phyloP scores from a whole-genome alignment of 2,113 vertebrate species.

The Pterocles gutturalis region DNA sequence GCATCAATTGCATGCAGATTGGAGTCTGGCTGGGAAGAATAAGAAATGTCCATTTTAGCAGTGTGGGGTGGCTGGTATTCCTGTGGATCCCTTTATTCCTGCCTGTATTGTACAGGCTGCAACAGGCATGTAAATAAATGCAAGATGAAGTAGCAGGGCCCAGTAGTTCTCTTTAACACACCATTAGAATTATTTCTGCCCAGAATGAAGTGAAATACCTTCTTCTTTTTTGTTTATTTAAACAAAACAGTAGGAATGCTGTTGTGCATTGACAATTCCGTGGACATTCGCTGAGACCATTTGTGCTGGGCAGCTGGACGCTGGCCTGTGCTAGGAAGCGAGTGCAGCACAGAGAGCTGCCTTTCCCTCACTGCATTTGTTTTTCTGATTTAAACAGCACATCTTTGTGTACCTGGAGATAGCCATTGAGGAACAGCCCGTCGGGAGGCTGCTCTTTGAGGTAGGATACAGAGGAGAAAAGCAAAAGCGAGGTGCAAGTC shows the following conservation, averaged over 20 bases:
- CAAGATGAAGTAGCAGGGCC: neutral
- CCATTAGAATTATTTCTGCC: neutral
- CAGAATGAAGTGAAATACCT: neutral
- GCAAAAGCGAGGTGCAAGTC: neutral
- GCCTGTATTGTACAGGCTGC: neutral
- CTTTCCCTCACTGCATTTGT: neutral
- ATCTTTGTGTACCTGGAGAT: slow-evolving; percentile 87
- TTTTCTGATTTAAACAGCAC: slow-evolving; percentile 65
- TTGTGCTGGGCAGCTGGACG: accelerated
- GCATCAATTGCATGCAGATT: accelerated
- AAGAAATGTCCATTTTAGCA: neutral
- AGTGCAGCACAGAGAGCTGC: neutral
- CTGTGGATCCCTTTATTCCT: neutral
- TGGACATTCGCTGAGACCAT: neutral
- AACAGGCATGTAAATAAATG: neutral
- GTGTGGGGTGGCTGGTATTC: neutral
- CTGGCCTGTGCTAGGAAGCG: accelerated
- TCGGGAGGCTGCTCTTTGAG: slow-evolving; percentile 88
- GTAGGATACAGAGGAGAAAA: slow-evolving; percentile 64
- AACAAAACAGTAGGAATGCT: neutral
- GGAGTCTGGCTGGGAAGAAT: neutral
- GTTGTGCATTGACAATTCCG: neutral
- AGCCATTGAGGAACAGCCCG: slow-evolving; percentile 69
- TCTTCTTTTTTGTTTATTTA: neutral
- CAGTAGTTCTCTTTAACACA: neutral